Base-by-base conservation (phyloP, 2,888 invertebrate genomes). In the Bellardia bayeri region DNA sequence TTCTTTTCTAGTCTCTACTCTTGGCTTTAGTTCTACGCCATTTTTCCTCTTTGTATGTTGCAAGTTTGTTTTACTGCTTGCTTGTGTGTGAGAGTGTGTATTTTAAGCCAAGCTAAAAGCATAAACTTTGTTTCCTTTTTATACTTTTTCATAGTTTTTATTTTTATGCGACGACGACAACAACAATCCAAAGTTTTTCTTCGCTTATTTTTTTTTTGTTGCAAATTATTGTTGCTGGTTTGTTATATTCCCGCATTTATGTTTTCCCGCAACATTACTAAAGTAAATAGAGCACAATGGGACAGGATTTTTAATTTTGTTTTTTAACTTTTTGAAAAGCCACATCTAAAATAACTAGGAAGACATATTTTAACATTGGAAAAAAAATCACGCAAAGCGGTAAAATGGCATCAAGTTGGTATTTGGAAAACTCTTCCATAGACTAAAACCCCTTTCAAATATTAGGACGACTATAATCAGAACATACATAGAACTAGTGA, bases 81-180 rank as follows among this genome's bases (percentile, higher is more conserved):
- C 49, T 16, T 16, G 51, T 45, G 23, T 23, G 14, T 45, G 7
- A 40, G 30, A 33, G 5, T 40, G 58, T 13, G 33, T 49, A n/a
- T 56, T 64, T 54, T 51, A 64, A 71, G 84, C 64, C 75, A 66
- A 76, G 83, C 76, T 84, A 81, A 80, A 84, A 84, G 69, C 91
- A 90, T 89, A 91, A 88, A 89, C 88, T 87, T 90, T 91, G 88
- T 88, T 89, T 91, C 89, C 87, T 84, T 85, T 74, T 80, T 90
- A 90, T 91, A 90, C 90, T 90, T 79, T 78, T 76, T 78, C 63
- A 68, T 76, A 71, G 74, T 69, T 82, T 84, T 87, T 72, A 16
- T 49, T 63, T 76, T 81, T 42, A 54, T 42, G 78, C 74, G 61
- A 78, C 72, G 11, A 85, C 80, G 61, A 75, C 49, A 84, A 45